Percentiles rank a stretch among this genome's conserved stretches.
Conservation (phyloP, 2,888 invertebrate genomes). For the Acleris sparsana region DNA sequence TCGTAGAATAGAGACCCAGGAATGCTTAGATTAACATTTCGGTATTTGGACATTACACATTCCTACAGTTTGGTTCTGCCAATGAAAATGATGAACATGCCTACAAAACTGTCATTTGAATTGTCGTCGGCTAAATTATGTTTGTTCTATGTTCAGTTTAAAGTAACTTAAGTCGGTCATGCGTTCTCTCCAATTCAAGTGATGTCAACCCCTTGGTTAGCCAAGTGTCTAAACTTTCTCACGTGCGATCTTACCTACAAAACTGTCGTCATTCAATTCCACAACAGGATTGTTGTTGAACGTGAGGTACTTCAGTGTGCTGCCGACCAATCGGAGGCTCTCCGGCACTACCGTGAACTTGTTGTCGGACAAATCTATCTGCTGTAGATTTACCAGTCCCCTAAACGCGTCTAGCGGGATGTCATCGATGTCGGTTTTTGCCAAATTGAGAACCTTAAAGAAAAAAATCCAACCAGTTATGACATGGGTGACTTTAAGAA, state of each 20-base stretch:
- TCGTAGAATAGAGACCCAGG: too few species aligned
- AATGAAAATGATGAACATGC: too few species aligned
- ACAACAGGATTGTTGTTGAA: slow-evolving; percentile 85
- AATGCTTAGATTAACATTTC: too few species aligned
- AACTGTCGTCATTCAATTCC: slow-evolving; percentile 83
- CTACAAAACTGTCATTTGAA: too few species aligned
- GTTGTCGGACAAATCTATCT: slow-evolving; percentile 85
- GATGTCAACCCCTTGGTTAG: too few species aligned
- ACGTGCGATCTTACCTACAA: slow-evolving; percentile 73
- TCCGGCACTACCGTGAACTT: slow-evolving; percentile 83
- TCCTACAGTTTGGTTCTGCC: too few species aligned
- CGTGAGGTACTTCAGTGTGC: slow-evolving; percentile 81
- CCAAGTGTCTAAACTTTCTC: slow-evolving; percentile 15
- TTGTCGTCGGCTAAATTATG: too few species aligned
- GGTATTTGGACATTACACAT: too few species aligned
- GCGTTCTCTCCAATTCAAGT: too few species aligned
- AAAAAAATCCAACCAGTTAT: not conserved
- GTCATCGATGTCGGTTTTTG: slow-evolving; percentile 82
- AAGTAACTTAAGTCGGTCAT: too few species aligned
- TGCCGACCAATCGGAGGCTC: slow-evolving; percentile 79
- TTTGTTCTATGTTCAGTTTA: too few species aligned
- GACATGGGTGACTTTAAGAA: too few species aligned
- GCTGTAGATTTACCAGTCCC: slow-evolving; percentile 75
- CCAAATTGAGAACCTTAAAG: slow-evolving; percentile 80
- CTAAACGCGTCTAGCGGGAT: slow-evolving; percentile 81